phyloP scores from a whole-genome alignment of 2,113 vertebrate species.

The Collichthys lucidus region DNA sequence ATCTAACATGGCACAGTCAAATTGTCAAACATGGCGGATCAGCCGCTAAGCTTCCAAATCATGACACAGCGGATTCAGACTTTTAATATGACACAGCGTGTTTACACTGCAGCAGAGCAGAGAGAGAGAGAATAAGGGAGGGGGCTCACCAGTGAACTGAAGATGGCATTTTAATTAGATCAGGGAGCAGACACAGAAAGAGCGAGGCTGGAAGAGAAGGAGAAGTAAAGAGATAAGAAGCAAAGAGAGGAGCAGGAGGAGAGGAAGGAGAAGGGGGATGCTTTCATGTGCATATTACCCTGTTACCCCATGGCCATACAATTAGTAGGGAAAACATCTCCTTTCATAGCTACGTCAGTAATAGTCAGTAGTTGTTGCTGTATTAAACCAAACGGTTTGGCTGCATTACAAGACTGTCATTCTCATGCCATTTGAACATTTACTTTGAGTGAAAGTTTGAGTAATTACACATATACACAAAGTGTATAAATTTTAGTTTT shows the following conservation, averaged over 20 bases:
- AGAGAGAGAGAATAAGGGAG: slow-evolving; percentile 45
- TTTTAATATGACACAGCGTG: slow-evolving; percentile 74
- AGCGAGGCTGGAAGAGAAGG: slow-evolving; percentile 41
- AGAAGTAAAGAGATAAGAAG: slow-evolving; percentile 57
- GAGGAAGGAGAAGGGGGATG: slow-evolving; percentile 20
- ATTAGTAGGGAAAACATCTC: slow-evolving; percentile 53
- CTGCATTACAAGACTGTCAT: slow-evolving; percentile 16
- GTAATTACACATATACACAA: too few relatives aligned
- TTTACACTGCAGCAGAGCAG: slow-evolving; percentile 74
- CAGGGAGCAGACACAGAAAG: slow-evolving; percentile 62
- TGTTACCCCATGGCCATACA: slow-evolving; percentile 53
- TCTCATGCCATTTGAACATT: neutral
- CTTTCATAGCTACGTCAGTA: slow-evolving; percentile 35
- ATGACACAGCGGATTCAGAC: slow-evolving; percentile 73
- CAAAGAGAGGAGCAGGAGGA: slow-evolving; percentile 21
- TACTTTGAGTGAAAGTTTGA: slow-evolving; percentile 1
- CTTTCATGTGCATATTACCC: slow-evolving; percentile 59
- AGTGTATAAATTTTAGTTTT: neutral
- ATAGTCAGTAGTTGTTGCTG: slow-evolving; percentile 44
- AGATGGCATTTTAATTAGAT: slow-evolving; percentile 80
- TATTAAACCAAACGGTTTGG: slow-evolving; percentile 29
- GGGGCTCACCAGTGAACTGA: slow-evolving; percentile 69
- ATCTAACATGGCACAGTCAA: slow-evolving; percentile 43
- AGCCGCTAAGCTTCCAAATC: slow-evolving; percentile 67
- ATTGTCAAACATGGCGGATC: slow-evolving; percentile 65